Base-by-base conservation (phyloP, 1,140 invertebrate genomes). In the Papilio helenus region DNA sequence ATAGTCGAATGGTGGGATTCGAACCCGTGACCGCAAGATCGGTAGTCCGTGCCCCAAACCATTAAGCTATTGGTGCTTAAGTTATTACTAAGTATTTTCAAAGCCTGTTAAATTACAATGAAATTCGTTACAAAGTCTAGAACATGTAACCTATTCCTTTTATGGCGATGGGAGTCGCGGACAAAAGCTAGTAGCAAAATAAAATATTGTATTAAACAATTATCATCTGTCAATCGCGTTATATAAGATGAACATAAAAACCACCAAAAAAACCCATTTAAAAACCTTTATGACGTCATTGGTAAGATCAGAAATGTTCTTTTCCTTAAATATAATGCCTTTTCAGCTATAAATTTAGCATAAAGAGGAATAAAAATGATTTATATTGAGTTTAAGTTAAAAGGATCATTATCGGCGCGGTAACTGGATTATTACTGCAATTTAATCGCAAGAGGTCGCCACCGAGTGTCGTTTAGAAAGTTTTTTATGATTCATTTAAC, bases 361-460 rank as follows among this genome's bases (percentile, higher is more conserved):
- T 26, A 34, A 68, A 14, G 16, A 29, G 61, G 61, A 34, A 68
- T 68, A 68, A 68, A 68, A 68, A 68, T 68, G 61, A 68, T 68
- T 68, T 68, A 68, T 68, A 68, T 16, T 2, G 61, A 68, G 26
- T 68, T 68, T 29, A 68, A 68, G 61, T 68, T 68, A 68, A 29
- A 68, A 68, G 26, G 26, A 68, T 68, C 61, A 68, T 68, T 68
- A 68, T 68, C 61, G 26, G 61, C 58, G 58, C 4, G 58, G 20
- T 61, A 61, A 61, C 58, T 61, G 61, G 26, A 68, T 68, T 26
- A 68, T 68, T 68, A 68, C 29, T 68, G 58, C 23, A 65, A 65
- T 29, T 65, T 65, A 65, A 65, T 65, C 58, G 23, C 61, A 1
- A 29, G 26, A 16, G 26, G 23, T 29, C 61, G 61, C 61, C 23